These are phyloP conservation scores for Nemotelus pantherinus DNA, from an alignment of 2,888 invertebrate species.

Conservation along the genomic window DNA sequence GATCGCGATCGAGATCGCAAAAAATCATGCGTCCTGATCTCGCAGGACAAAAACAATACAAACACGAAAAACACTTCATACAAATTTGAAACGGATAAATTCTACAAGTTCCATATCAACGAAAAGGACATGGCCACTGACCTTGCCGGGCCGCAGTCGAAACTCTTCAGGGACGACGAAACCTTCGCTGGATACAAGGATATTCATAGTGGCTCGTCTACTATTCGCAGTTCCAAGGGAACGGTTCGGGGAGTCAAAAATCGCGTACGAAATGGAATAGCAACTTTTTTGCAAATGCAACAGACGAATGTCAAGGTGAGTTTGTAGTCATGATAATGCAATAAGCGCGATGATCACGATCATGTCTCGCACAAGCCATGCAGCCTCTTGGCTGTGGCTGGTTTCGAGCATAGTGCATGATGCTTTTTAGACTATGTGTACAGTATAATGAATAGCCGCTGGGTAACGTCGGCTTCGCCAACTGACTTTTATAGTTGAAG, in stretches of 20 bases:
- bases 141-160: constrained; percentile 54
- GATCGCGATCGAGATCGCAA: constrained; percentile 31
- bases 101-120: constrained; percentile 84
- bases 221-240: constrained; percentile 90
- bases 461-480: constrained; percentile 18
- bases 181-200: constrained; percentile 85
- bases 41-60: constrained; percentile 52
- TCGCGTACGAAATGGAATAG: constrained; percentile 92
- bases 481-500: neutral
- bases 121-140: constrained; percentile 68
- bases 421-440: neutral
- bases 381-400: neutral
- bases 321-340: constrained; percentile 48
- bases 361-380: neutral
- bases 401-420: neutral
- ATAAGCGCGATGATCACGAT: constrained; percentile 5
- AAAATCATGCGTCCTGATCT: constrained; percentile 43
- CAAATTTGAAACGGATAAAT: constrained; percentile 78
- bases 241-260: constrained; percentile 95
- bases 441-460: constrained; percentile 24
- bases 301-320: constrained; percentile 80
- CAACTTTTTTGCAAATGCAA: constrained; percentile 90
- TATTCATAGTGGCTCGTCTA: constrained; percentile 74
- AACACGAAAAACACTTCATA: constrained; percentile 54
- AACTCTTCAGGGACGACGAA: constrained; percentile 68